Percentiles rank a stretch among this genome's conserved stretches.
phyloP scores from a whole-genome alignment of 2,888 invertebrate genomes.

The Omphaloscelis lunosa region DNA sequence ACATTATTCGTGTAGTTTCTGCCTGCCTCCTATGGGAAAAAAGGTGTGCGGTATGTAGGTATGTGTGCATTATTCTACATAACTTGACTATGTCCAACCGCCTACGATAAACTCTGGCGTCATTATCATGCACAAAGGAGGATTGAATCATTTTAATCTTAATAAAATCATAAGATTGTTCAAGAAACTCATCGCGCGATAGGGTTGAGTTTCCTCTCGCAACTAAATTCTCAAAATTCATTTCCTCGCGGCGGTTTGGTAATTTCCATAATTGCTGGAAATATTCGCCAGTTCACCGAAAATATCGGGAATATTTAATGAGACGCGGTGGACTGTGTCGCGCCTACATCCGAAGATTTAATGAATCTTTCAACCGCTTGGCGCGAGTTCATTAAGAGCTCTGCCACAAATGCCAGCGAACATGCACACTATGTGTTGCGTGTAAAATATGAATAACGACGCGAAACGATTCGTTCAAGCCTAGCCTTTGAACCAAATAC shows the following conservation, averaged over 20 bases:
- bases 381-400: conserved; percentile 78
- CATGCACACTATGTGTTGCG: conserved; percentile 43
- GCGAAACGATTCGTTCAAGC: conserved; percentile 57
- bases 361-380: conserved; percentile 75
- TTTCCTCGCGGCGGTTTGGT: conserved; percentile 60
- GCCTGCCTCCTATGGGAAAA: neutral
- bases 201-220: conserved; percentile 46
- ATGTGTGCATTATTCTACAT: neutral
- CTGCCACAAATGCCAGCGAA: conserved; percentile 68
- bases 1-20: neutral
- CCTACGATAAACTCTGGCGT: conserved; percentile 25
- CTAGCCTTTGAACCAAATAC: conserved; percentile 57
- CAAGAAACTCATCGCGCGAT: conserved; percentile 36
- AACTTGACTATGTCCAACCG: conserved; percentile 7
- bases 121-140: conserved; percentile 46
- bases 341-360: conserved; percentile 79
- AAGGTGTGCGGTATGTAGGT: neutral
- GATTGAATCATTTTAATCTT: conserved; percentile 56
- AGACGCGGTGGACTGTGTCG: conserved; percentile 71
- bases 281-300: conserved; percentile 65
- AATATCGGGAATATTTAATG: conserved; percentile 72
- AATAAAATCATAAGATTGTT: conserved; percentile 58
- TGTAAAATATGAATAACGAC: conserved; percentile 62
- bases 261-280: conserved; percentile 69
- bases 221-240: conserved; percentile 61